Conservation (phyloP, 2,888 invertebrate genomes). For the Netelia inedita region DNA sequence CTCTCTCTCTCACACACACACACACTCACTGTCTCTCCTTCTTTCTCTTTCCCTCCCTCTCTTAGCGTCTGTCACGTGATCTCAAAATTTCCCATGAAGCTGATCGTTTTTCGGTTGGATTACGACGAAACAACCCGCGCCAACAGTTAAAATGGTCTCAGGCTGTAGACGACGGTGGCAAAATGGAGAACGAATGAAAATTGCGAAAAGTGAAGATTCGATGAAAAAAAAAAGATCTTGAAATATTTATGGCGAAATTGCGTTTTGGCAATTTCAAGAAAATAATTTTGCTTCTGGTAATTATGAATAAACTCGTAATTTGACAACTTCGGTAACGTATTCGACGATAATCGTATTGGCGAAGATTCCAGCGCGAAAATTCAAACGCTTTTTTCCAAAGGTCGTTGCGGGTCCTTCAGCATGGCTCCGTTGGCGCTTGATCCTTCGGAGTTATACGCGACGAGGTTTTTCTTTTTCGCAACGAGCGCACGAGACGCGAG, state of each 20-base stretch:
- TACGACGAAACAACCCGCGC: constrained; percentile 9
- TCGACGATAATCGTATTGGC: not conserved
- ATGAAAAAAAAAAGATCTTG: too few relatives aligned
- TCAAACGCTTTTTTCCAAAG: not conserved
- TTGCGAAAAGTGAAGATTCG: too few relatives aligned
- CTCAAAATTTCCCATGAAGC: constrained; percentile 18
- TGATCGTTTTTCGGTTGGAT: not conserved
- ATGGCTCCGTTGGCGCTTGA: constrained; percentile 44
- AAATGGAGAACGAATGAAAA: constrained; percentile 5
- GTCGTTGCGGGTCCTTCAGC: constrained; percentile 15
- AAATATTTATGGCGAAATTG: too few relatives aligned
- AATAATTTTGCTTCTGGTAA: too few relatives aligned
- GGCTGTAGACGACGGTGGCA: constrained; percentile 35
- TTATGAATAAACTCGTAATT: not conserved
- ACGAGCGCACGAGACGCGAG: constrained; percentile 23
- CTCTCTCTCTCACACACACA: constrained; percentile 13
- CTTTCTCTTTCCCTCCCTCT: not conserved
- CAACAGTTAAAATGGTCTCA: constrained; percentile 12
- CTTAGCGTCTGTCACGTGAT: constrained; percentile 25
- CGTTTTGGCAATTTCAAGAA: too few relatives aligned
- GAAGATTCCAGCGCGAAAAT: not conserved
- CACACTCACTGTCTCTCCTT: not conserved
- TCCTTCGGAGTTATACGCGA: constrained; percentile 31
- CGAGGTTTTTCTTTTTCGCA: constrained; percentile 12
- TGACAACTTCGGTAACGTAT: constrained; percentile 3